Conservation (phyloP, 2,888 invertebrate genomes). For the Drosophila meridionalis region DNA sequence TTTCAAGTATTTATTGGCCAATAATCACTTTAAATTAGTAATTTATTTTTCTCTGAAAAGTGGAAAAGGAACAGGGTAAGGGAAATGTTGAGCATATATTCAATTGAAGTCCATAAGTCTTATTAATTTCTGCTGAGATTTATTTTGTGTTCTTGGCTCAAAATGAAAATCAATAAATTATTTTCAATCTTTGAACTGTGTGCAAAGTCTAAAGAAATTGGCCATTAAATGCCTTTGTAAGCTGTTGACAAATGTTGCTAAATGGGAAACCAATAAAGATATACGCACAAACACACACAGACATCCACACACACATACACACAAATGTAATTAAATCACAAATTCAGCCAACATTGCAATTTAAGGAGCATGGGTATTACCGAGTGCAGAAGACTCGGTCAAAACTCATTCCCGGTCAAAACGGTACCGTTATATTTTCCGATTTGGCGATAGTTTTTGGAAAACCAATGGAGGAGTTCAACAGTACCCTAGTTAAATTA, state of each 20-base stretch:
- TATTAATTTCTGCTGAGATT: slow-evolving; percentile 3
- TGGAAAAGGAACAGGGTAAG: not conserved
- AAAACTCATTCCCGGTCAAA: no score
- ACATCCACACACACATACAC: not conserved
- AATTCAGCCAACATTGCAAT: no score
- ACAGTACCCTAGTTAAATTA: no score
- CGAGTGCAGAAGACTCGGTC: no score
- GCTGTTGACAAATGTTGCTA: slow-evolving; percentile 39
- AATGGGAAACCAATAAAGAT: slow-evolving; percentile 22
- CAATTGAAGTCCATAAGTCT: not conserved
- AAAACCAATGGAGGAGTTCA: no score
- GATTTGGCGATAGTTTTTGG: no score
- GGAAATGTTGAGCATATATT: not conserved
- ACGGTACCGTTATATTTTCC: no score
- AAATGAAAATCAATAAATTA: slow-evolving; percentile 58
- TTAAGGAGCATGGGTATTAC: no score
- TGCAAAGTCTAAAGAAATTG: slow-evolving; percentile 19
- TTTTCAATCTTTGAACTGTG: slow-evolving; percentile 17
- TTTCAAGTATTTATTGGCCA: no score
- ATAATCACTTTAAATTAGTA: no score
- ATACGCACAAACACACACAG: not conserved
- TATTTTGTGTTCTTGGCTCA: not conserved
- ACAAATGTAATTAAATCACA: slow-evolving; percentile 24
- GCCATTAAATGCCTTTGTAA: slow-evolving; percentile 26
- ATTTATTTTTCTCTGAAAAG: not conserved